A percentile compares a stretch with the other conserved stretches of the same genome.
Evolutionary conservation across 2,797 vertebrate species (phyloP).

Genomic region (Liasis olivaceus): DNA sequence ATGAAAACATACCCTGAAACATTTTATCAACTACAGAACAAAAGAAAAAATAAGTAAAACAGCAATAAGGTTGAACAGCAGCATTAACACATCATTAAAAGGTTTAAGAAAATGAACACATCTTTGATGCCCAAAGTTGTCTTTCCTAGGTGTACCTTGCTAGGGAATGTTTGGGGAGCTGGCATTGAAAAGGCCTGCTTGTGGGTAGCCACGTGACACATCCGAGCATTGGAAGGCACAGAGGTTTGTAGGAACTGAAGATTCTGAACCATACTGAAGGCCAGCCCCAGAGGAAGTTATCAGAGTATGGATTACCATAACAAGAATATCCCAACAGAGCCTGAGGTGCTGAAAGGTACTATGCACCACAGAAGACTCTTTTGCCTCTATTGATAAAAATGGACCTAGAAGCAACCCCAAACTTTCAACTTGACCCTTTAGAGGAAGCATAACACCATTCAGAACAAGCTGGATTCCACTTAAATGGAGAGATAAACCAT

Average conservation of each 20-base stretch:
- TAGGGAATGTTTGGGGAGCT: background rate
- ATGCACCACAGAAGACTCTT: background rate
- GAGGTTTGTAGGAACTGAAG: background rate
- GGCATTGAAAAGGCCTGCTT: background rate
- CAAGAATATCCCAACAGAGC: background rate
- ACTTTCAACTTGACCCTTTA: background rate
- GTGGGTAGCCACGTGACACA: background rate
- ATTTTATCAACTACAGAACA: background rate
- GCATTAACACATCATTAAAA: background rate
- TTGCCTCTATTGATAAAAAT: background rate
- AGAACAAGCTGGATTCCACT: background rate
- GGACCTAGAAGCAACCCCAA: background rate
- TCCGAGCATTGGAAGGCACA: background rate
- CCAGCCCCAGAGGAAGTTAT: background rate
- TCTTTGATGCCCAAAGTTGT: background rate
- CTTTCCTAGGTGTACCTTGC: background rate
- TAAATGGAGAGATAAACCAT: background rate
- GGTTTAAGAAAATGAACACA: background rate
- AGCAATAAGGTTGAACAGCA: background rate
- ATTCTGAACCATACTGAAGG: background rate
- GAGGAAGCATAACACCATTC: background rate
- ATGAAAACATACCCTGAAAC: background rate
- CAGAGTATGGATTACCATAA: background rate
- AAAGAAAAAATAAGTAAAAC: background rate
- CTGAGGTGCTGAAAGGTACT: background rate